phyloP scores from a whole-genome alignment of 1,140 invertebrate genomes.

The Drosophila subobscura region DNA sequence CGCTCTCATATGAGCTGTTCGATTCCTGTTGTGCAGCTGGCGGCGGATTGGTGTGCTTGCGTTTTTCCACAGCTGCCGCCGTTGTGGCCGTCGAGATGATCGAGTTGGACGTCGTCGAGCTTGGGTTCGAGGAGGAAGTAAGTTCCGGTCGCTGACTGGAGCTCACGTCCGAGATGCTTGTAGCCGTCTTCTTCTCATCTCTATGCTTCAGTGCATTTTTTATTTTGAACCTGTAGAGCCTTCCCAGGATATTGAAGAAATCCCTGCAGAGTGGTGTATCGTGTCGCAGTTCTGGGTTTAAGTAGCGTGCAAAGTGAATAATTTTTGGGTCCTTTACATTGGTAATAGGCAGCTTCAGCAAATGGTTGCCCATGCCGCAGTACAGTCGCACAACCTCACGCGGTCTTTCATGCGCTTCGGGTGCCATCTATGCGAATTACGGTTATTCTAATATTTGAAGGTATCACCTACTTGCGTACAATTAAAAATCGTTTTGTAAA shows the following conservation, averaged over 20 bases:
- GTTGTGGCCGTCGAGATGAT: background rate
- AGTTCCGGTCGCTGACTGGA: constrained; percentile 25
- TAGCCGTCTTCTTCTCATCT: background rate
- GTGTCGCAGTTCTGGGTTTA: constrained; percentile 25
- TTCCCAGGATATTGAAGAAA: constrained; percentile 20
- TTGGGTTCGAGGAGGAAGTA: background rate
- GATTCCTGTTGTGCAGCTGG: too few relatives aligned
- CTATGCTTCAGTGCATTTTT: background rate
- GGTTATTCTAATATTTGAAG: too few relatives aligned
- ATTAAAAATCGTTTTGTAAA: too few relatives aligned
- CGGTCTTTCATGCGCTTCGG: too few relatives aligned
- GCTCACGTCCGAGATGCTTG: constrained; percentile 42
- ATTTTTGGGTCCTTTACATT: constrained; percentile 22
- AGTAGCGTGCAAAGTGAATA: constrained; percentile 23
- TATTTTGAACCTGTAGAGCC: constrained; percentile 29
- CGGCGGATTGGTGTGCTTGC: background rate
- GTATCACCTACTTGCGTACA: too few relatives aligned
- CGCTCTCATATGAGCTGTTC: background rate
- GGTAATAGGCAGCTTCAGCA: constrained; percentile 7
- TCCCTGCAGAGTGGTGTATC: constrained; percentile 22
- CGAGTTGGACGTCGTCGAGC: background rate
- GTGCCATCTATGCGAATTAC: too few relatives aligned
- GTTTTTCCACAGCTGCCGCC: background rate
- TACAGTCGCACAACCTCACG: background rate
- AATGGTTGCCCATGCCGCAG: constrained; percentile 38